Evolutionary conservation across 2,113 vertebrate genomes (phyloP).

Genomic region (Corythaixoides concolor): DNA sequence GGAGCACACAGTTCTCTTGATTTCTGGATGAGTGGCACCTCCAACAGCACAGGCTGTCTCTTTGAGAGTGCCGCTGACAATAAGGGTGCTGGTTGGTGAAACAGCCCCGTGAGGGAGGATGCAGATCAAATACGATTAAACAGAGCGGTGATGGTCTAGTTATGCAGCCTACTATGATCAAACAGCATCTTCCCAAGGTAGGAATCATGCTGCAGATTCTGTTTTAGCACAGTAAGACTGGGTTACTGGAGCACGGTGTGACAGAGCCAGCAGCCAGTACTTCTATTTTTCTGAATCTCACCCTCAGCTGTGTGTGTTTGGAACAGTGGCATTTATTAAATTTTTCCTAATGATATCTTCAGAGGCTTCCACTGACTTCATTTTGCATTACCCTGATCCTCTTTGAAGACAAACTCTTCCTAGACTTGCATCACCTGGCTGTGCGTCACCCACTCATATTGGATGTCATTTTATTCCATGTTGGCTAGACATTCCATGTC

Average conservation of each 20-base stretch:
- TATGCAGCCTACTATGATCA: not conserved
- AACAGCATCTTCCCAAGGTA: not conserved
- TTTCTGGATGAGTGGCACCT: not conserved
- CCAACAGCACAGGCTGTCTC: not conserved
- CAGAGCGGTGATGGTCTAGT: not conserved
- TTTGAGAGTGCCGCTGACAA: not conserved
- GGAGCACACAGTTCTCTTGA: not conserved
- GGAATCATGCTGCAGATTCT: not conserved
- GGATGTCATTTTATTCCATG: not conserved
- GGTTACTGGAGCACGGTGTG: not conserved
- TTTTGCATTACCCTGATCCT: not conserved
- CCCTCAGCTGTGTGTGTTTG: not conserved
- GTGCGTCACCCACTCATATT: not conserved
- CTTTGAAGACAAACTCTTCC: not conserved
- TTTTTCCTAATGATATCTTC: not conserved
- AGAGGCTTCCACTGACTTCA: not conserved
- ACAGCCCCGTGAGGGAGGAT: not conserved
- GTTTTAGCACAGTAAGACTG: not conserved
- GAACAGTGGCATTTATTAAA: not conserved
- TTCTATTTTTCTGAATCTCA: not conserved
- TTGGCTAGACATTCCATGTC: not conserved
- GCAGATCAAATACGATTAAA: not conserved
- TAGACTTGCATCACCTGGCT: not conserved
- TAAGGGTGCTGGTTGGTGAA: not conserved
- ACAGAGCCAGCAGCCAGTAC: not conserved